Evolutionary conservation across 2,113 vertebrate species (phyloP).

Genomic region (Chauna torquata): DNA sequence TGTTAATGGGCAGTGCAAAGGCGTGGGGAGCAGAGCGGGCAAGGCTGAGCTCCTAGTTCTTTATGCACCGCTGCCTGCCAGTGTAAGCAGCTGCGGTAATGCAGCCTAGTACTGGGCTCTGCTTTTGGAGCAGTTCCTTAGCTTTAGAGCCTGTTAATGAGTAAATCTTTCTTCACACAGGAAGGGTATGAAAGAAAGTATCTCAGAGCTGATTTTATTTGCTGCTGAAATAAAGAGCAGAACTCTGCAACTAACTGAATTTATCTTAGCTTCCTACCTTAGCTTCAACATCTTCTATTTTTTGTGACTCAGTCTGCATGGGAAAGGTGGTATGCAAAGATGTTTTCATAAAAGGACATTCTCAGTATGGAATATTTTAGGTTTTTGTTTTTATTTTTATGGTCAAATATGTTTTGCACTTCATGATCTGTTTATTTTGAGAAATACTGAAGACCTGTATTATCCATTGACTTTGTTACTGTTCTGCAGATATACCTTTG

Average conservation of each 20-base stretch:
- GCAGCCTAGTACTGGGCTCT: neutral
- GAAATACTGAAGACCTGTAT: neutral
- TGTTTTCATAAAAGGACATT: neutral
- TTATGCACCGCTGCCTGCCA: neutral
- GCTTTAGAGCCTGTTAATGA: neutral
- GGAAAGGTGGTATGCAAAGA: neutral
- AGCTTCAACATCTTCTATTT: neutral
- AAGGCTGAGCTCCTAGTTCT: neutral
- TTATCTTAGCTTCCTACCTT: neutral
- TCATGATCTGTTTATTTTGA: neutral
- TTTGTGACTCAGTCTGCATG: neutral
- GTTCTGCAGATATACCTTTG: neutral
- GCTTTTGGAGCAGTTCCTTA: neutral
- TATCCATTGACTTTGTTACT: neutral
- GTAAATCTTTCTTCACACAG: neutral
- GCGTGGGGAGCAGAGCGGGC: neutral
- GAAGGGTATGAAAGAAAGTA: neutral
- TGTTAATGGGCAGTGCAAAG: neutral
- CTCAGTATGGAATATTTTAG: neutral
- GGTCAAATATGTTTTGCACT: neutral
- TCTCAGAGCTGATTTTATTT: neutral
- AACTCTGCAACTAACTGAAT: neutral
- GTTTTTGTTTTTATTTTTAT: neutral
- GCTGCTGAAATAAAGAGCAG: neutral
- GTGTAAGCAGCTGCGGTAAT: neutral